A percentile compares a stretch with the other conserved stretches of the same genome.
Evolutionary conservation across 2,113 vertebrate species (phyloP).

Genomic region (Lonchura striata): DNA sequence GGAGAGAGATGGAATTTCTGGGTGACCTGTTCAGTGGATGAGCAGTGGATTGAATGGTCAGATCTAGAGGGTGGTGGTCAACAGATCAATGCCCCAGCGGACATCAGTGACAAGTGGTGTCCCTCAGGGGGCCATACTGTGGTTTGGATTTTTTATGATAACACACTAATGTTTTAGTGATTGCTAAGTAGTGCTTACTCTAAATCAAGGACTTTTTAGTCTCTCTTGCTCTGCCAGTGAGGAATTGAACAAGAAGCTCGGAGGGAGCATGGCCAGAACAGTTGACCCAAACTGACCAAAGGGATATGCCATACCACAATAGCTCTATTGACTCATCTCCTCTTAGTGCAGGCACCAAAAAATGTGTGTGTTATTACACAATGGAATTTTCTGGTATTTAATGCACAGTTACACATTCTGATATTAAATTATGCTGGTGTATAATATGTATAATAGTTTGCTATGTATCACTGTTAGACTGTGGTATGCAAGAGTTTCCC

Average conservation of each 20-base stretch:
- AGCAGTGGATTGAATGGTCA: background rate
- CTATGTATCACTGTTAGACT: background rate
- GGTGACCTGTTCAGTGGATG: background rate
- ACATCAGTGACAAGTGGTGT: background rate
- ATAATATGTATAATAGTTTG: background rate
- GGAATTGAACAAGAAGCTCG: background rate
- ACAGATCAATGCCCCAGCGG: background rate
- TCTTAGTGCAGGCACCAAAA: background rate
- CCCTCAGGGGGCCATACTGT: background rate
- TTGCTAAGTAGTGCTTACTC: background rate
- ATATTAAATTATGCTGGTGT: background rate
- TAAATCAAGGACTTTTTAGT: background rate
- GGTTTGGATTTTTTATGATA: background rate
- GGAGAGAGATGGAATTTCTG: background rate
- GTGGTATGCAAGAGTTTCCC: background rate
- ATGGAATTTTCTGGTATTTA: background rate
- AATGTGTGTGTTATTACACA: background rate
- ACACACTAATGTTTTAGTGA: background rate
- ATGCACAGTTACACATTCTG: background rate
- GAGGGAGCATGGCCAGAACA: background rate
- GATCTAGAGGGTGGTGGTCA: background rate
- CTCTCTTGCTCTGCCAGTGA: background rate
- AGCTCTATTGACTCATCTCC: background rate
- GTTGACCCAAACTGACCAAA: background rate
- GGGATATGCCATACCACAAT: background rate